These are phyloP conservation scores for Selenia dentaria DNA, from an alignment of 2,888 invertebrate species.

Conservation along the genomic window DNA sequence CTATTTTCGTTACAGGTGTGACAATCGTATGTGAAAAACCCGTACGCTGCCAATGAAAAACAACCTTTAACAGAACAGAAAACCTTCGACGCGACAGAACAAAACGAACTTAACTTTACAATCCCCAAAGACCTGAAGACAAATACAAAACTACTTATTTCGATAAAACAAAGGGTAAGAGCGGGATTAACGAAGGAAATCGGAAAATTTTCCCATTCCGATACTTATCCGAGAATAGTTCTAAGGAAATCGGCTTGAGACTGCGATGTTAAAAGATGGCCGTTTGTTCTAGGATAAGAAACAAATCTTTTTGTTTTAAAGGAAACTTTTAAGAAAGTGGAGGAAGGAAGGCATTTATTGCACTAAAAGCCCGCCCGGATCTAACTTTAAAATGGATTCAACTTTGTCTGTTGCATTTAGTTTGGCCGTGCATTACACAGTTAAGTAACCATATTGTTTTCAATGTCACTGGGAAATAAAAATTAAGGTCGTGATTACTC, in stretches of 20 bases:
- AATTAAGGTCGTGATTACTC: too few species aligned
- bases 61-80: constrained; percentile 1
- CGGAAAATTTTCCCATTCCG: constrained; percentile 35
- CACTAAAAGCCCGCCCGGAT: constrained; percentile 79
- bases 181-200: constrained; percentile 34
- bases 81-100: constrained; percentile 9
- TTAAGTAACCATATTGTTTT: constrained; percentile 37
- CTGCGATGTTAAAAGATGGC: constrained; percentile 46
- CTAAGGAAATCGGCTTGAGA: constrained; percentile 27
- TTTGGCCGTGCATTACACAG: constrained; percentile 56
- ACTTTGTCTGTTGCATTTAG: constrained; percentile 80
- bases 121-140: constrained; percentile 27
- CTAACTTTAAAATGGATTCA: constrained; percentile 83
- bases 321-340: constrained; percentile 81
- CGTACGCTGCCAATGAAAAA: not conserved
- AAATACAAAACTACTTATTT: constrained; percentile 37
- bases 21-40: not conserved
- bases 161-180: constrained; percentile 36
- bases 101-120: constrained; percentile 21
- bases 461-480: too few species aligned
- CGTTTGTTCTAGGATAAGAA: constrained; percentile 72
- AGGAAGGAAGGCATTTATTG: constrained; percentile 84
- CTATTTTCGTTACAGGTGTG: not conserved
- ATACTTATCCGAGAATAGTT: constrained; percentile 32
- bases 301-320: constrained; percentile 80